phyloP scores from a whole-genome alignment of 2,797 vertebrate species.

The Neosilurus hyrtlii region DNA sequence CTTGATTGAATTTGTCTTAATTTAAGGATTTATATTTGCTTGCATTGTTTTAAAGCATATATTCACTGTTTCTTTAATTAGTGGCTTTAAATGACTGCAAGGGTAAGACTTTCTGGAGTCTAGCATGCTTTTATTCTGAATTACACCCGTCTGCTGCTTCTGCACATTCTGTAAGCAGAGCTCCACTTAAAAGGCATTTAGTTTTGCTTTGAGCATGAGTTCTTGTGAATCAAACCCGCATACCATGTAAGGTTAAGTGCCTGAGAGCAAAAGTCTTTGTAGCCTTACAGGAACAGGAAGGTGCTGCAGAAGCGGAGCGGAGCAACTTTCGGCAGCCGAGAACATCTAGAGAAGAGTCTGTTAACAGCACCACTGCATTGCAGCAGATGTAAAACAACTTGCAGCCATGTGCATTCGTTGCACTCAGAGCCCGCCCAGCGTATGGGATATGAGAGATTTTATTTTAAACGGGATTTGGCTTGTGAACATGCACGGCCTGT shows the following conservation, averaged over 20 bases:
- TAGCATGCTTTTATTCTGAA: not conserved
- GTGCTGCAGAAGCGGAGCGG: conserved; percentile 10
- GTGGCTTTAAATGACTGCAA: not conserved
- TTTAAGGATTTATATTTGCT: not conserved
- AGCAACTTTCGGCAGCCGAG: not conserved
- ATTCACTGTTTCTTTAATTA: not conserved
- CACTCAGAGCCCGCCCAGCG: not conserved
- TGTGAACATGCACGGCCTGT: not conserved
- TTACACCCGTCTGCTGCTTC: not conserved
- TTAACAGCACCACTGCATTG: conserved; percentile 39
- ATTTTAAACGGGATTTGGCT: not conserved
- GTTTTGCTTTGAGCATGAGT: conserved; percentile 22
- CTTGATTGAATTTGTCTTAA: not conserved
- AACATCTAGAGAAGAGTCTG: conserved; percentile 13
- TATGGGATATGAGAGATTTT: not conserved
- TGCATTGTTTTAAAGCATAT: not conserved
- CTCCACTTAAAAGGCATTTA: conserved; percentile 8
- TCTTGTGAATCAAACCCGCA: not conserved
- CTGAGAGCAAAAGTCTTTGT: conserved; percentile 2
- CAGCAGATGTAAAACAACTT: conserved; percentile 23
- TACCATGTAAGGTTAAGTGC: conserved; percentile 45
- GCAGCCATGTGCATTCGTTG: not conserved
- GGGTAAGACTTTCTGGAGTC: not conserved
- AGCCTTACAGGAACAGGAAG: conserved; percentile 44
- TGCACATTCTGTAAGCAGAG: not conserved